Evolutionary conservation across 2,888 invertebrate genomes (phyloP), one percentile per base, ranked within the genome.

Genomic region (Ryuthela nishihirai): DNA sequence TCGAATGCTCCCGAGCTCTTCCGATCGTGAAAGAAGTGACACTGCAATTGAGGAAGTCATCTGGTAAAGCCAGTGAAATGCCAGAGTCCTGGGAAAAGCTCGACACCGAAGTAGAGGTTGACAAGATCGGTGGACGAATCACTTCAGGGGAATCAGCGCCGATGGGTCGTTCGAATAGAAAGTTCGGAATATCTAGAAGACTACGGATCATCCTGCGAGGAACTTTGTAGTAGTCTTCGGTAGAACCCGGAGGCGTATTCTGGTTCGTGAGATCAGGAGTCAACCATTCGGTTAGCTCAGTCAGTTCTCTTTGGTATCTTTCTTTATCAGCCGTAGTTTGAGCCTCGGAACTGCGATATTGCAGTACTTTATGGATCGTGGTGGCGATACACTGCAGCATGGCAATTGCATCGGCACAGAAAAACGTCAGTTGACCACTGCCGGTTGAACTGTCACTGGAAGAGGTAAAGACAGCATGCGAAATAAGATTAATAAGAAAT

Each of bases 361-460:
- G 35, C 9, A 64, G 52, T 17, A 61, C 41, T 15, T 56, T 44
- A 24, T 56, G 55, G 5, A 64, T 64, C 10, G 41, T 55, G 3
- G 45, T 21, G 12, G 50, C 56, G 4, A 61, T 10, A 5, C 48
- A 43, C 25, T 64, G 49, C 3, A 64, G 49, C 7, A 64, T 18
- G 1, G 42, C 29, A 1, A 56, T 43, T 4, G 56, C 61, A 10
- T 60, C 49, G 9, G 32, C 39, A 26, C 64, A 56, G 41, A 40
- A 64, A 3, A 61, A 45, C 3, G 49, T 25, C 0, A 64, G 23
- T 18, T 54, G 53, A 1, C 64, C 64, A 15, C 45, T 39, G 1
- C 64, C 64, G 2, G 64, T 64, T 1, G 64, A 64, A 21, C 64
- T 64, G 23, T 64, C 56, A 32, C 64, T 64, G 34, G n/a, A 53